phyloP scores from a whole-genome alignment of 2,113 vertebrate genomes.

The Lathamus discolor region DNA sequence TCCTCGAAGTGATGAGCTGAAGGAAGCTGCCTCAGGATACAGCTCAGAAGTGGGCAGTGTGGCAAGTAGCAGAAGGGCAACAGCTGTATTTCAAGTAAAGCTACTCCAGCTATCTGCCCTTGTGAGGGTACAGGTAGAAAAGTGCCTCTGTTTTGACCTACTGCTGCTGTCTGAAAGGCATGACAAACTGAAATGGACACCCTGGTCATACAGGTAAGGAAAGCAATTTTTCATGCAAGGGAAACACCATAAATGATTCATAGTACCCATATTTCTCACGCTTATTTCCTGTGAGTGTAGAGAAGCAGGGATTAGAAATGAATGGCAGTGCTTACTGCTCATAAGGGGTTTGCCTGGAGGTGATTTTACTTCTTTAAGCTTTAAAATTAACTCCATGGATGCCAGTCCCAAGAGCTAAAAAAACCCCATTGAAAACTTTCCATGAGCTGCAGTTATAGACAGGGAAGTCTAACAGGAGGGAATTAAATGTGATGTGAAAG shows the following conservation, averaged over 20 bases:
- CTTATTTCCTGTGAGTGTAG: slow-evolving; percentile 70
- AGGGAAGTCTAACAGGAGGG: not conserved
- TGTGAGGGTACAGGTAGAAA: not conserved
- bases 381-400: slow-evolving; percentile 5
- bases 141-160: not conserved
- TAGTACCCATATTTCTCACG: slow-evolving; percentile 36
- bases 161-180: slow-evolving; percentile 15
- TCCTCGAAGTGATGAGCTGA: not conserved
- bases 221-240: slow-evolving; percentile 54
- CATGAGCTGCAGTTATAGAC: not conserved
- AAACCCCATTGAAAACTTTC: not conserved
- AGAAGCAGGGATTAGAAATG: slow-evolving; percentile 64
- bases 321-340: slow-evolving; percentile 56
- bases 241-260: slow-evolving; percentile 64
- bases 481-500: not conserved
- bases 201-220: slow-evolving; percentile 42
- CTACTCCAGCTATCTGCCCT: not conserved
- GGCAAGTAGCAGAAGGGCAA: not conserved
- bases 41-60: not conserved
- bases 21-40: not conserved
- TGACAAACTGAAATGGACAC: slow-evolving; percentile 57
- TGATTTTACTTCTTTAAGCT: slow-evolving; percentile 48
- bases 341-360: slow-evolving; percentile 49
- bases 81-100: not conserved
- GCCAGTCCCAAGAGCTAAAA: not conserved